Percentiles rank a stretch among this genome's conserved stretches.
Conservation (phyloP, 2,888 invertebrate genomes). For the Pyrgus malvae region DNA sequence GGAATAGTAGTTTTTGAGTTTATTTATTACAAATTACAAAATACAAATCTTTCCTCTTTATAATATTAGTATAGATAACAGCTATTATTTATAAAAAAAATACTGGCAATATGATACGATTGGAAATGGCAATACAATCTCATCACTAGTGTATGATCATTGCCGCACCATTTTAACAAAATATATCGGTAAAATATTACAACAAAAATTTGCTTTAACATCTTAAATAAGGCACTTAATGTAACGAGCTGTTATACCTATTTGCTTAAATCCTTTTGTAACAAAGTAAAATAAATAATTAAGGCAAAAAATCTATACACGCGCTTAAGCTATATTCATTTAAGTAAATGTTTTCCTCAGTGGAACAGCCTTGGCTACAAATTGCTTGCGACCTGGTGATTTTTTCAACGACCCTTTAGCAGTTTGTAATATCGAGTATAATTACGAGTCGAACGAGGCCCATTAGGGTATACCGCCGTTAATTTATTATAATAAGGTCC, state of each 20-base stretch:
- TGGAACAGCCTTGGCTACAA: conserved; percentile 37
- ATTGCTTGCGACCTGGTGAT: conserved; percentile 38
- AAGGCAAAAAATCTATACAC: conserved; percentile 16
- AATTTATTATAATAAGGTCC: conserved; percentile 78
- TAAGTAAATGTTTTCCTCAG: conserved; percentile 27
- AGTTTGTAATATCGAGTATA: conserved; percentile 63
- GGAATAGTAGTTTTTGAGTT: too few relatives aligned
- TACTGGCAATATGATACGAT: too few relatives aligned
- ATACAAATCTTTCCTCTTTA: too few relatives aligned
- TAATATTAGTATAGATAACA: too few relatives aligned
- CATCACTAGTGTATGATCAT: too few relatives aligned
- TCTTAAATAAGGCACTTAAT: too few relatives aligned
- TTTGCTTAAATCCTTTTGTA: conserved; percentile 3
- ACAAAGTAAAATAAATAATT: conserved; percentile 25
- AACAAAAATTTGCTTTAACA: too few relatives aligned
- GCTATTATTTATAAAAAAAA: too few relatives aligned
- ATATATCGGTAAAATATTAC: too few relatives aligned
- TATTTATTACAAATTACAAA: too few relatives aligned
- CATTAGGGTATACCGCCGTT: conserved; percentile 70
- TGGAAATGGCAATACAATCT: too few relatives aligned
- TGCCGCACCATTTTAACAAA: too few relatives aligned
- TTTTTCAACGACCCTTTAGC: conserved; percentile 60
- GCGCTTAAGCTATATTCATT: conserved; percentile 18
- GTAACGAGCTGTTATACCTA: not conserved
- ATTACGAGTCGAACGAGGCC: conserved; percentile 60